Evolutionary conservation across 2,888 invertebrate genomes (phyloP), one percentile per base, ranked within the genome.

Genomic region (Acronicta leporina): DNA sequence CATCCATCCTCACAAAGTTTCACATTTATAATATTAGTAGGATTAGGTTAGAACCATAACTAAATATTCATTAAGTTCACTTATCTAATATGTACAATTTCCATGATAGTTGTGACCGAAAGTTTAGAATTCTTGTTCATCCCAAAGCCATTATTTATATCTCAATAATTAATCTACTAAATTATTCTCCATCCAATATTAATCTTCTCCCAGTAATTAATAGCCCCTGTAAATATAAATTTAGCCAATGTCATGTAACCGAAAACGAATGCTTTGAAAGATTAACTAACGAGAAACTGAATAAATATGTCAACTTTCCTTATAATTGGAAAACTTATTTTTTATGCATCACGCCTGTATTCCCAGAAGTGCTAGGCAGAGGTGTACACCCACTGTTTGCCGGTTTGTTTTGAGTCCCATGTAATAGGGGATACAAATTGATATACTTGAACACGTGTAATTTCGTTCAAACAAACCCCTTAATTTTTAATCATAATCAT

Each of bases 181-280:
- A 62, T 81, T 73, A 79, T 79, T 76, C 70, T 71, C 38, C 51
- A 60, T 53, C 62, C 63, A 60, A 58, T 79, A 83, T 82, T 85
- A 84, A 87, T 85, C 79, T 80, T 75, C 64, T 68, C 68, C 20
- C 33, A 76, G 71, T 82, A 85, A 88, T 87, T 86, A 86, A 87
- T 87, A 75, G 77, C 73, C 54, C 66, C 68, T 77, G 79, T 85
- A 83, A 83, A 86, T 82, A 82, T 81, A 82, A 80, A 84, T 81
- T 80, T 59, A 61, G 76, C 61, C 66, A 73, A 79, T 79, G 76
- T 79, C 73, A 77, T 71, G 83, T 77, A 73, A 80, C 75, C 68
- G 59, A 70, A 80, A 80, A 66, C 73, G 60, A 78, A 82, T 64
- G 66, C 60, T 67, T 48, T 63, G 47, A 68, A 68, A 73, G 72